Conservation (phyloP, 2,113 vertebrate species). For the Etia nguti region DNA sequence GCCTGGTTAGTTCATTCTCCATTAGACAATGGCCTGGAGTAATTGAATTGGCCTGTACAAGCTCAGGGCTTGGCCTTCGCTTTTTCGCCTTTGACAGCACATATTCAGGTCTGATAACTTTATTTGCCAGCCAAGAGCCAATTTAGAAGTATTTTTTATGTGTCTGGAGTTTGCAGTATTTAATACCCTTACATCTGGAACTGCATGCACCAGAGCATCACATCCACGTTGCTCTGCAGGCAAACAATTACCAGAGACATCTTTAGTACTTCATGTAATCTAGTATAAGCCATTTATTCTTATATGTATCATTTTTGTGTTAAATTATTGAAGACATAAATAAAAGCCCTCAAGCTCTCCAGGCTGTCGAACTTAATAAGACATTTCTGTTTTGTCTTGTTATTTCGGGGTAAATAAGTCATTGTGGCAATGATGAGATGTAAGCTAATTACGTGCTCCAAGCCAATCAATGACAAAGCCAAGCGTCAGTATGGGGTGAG, state of each 20-base stretch:
- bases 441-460: constrained; percentile 30
- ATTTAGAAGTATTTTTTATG: not conserved
- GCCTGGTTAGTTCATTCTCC: constrained; percentile 61
- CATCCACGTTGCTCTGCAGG: not conserved
- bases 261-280: not conserved
- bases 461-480: constrained; percentile 36
- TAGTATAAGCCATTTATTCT: not conserved
- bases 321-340: not conserved
- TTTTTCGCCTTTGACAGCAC: constrained; percentile 53
- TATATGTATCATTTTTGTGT: not conserved
- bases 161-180: not conserved
- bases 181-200: not conserved
- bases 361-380: constrained; percentile 1
- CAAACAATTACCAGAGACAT: not conserved
- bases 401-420: constrained; percentile 26
- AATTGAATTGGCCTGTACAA: constrained; percentile 70
- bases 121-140: not conserved
- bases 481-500: not conserved
- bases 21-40: constrained; percentile 56
- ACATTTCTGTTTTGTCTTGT: constrained; percentile 2
- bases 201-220: not conserved
- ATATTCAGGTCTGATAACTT: constrained; percentile 47
- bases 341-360: not conserved
- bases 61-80: constrained; percentile 46
- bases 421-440: constrained; percentile 24